phyloP scores from a whole-genome alignment of 2,113 vertebrate genomes.

The Psittacula cyanocephala region DNA sequence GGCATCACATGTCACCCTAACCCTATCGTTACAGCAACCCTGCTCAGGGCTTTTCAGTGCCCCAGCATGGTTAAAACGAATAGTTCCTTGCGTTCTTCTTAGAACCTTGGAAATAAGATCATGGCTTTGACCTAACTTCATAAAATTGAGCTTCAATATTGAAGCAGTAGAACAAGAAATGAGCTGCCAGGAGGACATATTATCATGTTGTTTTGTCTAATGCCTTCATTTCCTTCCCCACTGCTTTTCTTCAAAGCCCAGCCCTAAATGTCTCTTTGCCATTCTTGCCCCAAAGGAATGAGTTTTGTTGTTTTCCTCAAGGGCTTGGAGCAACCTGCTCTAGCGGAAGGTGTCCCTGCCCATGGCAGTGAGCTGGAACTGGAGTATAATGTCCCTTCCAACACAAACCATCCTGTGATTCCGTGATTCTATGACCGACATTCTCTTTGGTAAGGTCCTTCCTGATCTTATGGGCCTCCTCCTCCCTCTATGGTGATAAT shows the following conservation, averaged over 20 bases:
- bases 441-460: neutral
- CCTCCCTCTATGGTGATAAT: neutral
- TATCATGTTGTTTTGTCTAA: accelerated
- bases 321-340: neutral
- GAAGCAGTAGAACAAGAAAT: neutral
- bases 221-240: accelerated
- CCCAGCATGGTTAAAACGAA: accelerated
- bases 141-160: neutral
- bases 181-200: neutral
- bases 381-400: neutral
- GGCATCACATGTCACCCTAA: accelerated
- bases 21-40: accelerated
- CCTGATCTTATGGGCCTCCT: neutral
- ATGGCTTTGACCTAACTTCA: neutral
- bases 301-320: neutral
- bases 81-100: neutral
- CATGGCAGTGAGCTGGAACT: neutral
- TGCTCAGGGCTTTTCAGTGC: accelerated
- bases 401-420: neutral
- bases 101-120: neutral
- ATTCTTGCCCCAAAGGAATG: neutral
- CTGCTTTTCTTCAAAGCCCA: neutral
- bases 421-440: neutral
- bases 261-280: neutral
- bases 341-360: neutral